Conservation (phyloP, 2,113 vertebrate species). For the Chionomys nivalis region DNA sequence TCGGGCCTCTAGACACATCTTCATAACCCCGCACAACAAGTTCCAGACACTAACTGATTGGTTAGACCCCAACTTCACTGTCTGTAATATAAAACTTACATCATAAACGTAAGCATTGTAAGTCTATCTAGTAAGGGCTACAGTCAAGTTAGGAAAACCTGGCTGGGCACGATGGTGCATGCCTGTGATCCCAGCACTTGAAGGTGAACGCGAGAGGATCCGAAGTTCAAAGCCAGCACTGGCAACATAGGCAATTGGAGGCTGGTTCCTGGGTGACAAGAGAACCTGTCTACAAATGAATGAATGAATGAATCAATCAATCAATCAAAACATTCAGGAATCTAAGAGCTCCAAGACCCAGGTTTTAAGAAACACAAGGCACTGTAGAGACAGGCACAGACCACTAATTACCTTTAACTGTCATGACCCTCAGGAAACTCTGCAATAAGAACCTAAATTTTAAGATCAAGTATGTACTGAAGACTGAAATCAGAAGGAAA, state of each 20-base stretch:
- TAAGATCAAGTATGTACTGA: slow-evolving; percentile 70
- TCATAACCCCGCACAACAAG: not conserved
- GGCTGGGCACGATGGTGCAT: not conserved
- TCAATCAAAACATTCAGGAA: not conserved
- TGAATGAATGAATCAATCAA: not conserved
- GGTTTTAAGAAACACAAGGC: not conserved
- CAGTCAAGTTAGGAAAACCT: not conserved
- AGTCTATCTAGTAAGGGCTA: not conserved
- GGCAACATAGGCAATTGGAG: not conserved
- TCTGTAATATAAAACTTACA: not conserved
- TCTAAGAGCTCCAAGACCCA: not conserved
- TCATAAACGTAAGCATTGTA: not conserved
- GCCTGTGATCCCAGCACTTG: not conserved
- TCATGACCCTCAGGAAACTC: slow-evolving; percentile 64
- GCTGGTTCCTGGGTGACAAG: not conserved
- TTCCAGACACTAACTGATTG: not conserved
- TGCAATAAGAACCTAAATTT: slow-evolving; percentile 67
- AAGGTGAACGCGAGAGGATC: not conserved
- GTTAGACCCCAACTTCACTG: not conserved
- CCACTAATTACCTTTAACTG: slow-evolving; percentile 17
- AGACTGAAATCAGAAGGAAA: slow-evolving; percentile 72
- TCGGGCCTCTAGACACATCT: not conserved
- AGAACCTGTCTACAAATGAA: not conserved
- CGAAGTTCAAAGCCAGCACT: not conserved
- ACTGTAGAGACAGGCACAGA: not conserved